These are phyloP conservation scores for Arctopsyche grandis DNA, from an alignment of 1,140 invertebrate species.

Conservation along the genomic window DNA sequence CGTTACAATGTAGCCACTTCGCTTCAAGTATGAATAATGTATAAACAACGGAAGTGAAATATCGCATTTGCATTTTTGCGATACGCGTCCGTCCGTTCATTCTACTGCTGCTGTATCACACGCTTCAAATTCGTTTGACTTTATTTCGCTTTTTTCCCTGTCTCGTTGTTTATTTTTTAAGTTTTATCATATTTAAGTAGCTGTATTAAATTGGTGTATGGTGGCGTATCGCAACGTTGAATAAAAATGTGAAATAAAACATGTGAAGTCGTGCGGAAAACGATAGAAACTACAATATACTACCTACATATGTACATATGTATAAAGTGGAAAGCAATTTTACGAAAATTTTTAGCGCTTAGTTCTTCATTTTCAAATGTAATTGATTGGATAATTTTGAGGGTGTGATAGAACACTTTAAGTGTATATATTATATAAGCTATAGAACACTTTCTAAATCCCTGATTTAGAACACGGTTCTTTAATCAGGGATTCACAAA, in stretches of 20 bases:
- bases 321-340: no score
- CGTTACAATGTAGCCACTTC: conserved; percentile 15
- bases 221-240: neutral
- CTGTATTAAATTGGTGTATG: neutral
- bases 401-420: no score
- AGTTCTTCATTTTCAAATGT: no score
- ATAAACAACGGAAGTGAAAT: conserved; percentile 24
- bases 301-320: no score
- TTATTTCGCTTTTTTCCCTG: conserved; percentile 1
- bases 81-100: neutral
- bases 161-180: neutral
- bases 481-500: no score
- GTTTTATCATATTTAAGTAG: neutral
- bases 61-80: conserved; percentile 25
- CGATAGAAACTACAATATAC: neutral
- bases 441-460: no score
- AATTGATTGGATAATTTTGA: no score
- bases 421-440: no score
- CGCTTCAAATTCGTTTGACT: neutral
- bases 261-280: neutral
- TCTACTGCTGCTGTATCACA: neutral
- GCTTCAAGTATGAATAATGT: conserved; percentile 19
- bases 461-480: no score
- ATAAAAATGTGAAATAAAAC: neutral
- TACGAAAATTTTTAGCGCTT: no score